These are phyloP conservation scores for Manis javanica DNA, from an alignment of 2,797 vertebrate genomes.

Conservation along the genomic window DNA sequence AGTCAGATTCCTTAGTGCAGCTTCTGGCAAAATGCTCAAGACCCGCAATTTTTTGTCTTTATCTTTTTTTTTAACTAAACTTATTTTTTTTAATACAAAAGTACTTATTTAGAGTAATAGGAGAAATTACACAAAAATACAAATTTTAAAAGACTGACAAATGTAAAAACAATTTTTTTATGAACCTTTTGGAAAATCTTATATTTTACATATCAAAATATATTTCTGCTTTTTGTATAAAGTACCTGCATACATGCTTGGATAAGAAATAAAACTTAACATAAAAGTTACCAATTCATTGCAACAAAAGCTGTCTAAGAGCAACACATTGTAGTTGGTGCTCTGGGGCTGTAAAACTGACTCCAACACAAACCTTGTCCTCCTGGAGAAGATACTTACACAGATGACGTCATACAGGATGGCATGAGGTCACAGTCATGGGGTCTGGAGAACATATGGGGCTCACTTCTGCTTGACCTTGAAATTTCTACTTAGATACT, in stretches of 20 bases:
- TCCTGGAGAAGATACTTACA: neutral
- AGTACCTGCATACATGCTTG: no score
- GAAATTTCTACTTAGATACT: neutral
- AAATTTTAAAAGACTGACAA: constrained; percentile 24
- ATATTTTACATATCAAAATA: no score
- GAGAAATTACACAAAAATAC: neutral
- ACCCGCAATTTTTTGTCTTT: neutral
- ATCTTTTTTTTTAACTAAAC: neutral
- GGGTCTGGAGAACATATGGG: neutral
- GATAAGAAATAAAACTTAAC: no score
- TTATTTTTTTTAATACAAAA: constrained; percentile 11
- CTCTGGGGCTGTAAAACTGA: neutral
- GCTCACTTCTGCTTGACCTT: neutral
- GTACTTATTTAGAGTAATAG: neutral
- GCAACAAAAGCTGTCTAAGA: no score
- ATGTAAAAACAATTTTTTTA: neutral
- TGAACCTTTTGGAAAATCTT: no score
- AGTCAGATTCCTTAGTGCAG: constrained; percentile 11
- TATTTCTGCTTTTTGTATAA: no score
- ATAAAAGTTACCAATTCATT: no score
- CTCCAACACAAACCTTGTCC: neutral
- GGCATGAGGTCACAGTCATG: neutral
- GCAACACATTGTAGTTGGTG: no score
- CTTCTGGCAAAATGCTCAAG: constrained; percentile 22
- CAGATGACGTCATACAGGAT: neutral